Conservation (phyloP, 2,113 vertebrate genomes). For the Mormyrus lacerda region DNA sequence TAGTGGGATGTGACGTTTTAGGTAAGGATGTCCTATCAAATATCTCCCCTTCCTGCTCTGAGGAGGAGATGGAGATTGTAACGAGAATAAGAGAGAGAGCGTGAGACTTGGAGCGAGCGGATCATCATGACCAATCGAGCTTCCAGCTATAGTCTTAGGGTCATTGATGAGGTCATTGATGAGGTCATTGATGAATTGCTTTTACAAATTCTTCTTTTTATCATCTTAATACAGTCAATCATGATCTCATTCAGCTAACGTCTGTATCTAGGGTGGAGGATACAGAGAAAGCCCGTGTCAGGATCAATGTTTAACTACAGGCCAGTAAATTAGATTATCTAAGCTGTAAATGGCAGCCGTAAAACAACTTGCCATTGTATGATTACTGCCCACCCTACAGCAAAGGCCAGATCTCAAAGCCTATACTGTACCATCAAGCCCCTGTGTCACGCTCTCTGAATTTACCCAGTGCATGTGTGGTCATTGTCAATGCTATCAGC, state of each 20-base stretch:
- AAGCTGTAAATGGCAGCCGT: neutral
- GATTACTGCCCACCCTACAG: neutral
- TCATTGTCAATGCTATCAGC: neutral
- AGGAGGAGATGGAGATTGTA: neutral
- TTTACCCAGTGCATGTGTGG: neutral
- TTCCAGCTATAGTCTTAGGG: neutral
- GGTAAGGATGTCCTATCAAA: neutral
- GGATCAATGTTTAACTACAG: neutral
- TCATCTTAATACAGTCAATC: neutral
- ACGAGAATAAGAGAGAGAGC: neutral
- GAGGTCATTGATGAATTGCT: neutral
- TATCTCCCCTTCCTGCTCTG: neutral
- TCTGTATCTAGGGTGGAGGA: neutral
- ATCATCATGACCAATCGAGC: neutral
- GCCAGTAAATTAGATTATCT: neutral
- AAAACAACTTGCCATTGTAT: neutral
- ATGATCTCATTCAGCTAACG: neutral
- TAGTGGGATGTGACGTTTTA: neutral
- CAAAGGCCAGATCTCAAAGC: neutral
- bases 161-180: neutral
- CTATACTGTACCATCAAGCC: neutral
- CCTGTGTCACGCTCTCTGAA: neutral
- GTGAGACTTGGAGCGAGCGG: neutral
- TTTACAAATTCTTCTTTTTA: neutral
- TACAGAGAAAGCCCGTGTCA: neutral